A percentile compares a stretch with the other conserved stretches of the same genome.
Conservation (phyloP, 2,888 invertebrate species). For the Eupithecia subumbrata region DNA sequence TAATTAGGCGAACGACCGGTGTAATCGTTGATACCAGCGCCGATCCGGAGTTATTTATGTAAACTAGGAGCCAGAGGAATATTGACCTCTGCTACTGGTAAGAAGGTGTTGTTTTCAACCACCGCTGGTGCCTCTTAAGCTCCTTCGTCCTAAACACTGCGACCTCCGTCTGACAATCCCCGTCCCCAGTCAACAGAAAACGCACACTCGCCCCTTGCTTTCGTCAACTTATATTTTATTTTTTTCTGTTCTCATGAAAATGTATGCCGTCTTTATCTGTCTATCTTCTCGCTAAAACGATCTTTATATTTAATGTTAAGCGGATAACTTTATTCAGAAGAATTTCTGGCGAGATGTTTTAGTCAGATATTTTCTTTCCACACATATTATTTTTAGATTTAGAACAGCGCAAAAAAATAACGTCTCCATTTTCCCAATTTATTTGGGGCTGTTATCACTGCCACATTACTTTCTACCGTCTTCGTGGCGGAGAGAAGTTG, state of each 20-base stretch:
- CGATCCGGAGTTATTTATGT: conserved; percentile 70
- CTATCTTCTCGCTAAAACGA: conserved; percentile 73
- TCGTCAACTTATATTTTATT: conserved; percentile 65
- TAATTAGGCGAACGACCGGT: conserved; percentile 83
- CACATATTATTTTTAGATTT: conserved; percentile 64
- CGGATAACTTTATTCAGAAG: conserved; percentile 69
- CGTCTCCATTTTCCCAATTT: conserved; percentile 43
- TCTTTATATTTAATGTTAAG: conserved; percentile 76
- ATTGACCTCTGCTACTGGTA: conserved; percentile 57
- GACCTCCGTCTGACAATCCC: conserved; percentile 63
- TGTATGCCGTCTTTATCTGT: conserved; percentile 75
- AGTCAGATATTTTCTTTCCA: conserved; percentile 58
- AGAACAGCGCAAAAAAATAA: conserved; percentile 55
- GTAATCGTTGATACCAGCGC: conserved; percentile 75
- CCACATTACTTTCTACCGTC: conserved; percentile 33
- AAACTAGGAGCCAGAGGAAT: conserved; percentile 60
- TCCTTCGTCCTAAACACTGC: conserved; percentile 45
- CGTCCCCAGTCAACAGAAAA: conserved; percentile 64
- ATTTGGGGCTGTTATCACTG: conserved; percentile 40
- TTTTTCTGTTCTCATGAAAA: conserved; percentile 73
- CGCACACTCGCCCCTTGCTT: conserved; percentile 68
- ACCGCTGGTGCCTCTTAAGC: conserved; percentile 56
- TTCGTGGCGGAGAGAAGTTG: conserved; percentile 29
- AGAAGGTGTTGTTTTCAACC: conserved; percentile 62
- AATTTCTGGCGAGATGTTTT: conserved; percentile 59